Evolutionary conservation across 2,888 invertebrate genomes (phyloP).

Genomic region (Drosophila parthenogenetica): DNA sequence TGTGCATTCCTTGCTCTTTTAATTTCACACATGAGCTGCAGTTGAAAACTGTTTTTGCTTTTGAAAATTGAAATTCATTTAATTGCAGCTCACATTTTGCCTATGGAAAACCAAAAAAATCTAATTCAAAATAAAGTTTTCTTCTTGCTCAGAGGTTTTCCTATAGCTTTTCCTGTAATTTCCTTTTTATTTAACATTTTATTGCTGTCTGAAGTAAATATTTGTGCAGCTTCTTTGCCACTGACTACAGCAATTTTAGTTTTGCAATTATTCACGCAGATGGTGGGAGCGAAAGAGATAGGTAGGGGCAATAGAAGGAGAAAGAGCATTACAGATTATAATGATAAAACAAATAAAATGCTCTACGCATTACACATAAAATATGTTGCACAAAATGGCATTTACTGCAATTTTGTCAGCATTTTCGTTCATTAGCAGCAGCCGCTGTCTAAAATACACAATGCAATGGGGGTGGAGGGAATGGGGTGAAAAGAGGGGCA

Average conservation of each 20-base stretch:
- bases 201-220: conserved; percentile 37
- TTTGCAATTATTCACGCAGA: conserved; percentile 20
- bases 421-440: conserved; percentile 59
- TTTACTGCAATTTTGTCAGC: conserved; percentile 62
- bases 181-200: not conserved
- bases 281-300: not conserved
- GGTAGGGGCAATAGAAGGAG: not conserved
- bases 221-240: conserved; percentile 47
- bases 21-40: conserved; percentile 71
- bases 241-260: conserved; percentile 18
- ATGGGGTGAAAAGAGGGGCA: not conserved
- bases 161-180: conserved; percentile 3
- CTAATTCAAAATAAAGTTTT: not conserved
- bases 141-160: too few species aligned
- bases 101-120: conserved; percentile 11
- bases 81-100: conserved; percentile 27
- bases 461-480: conserved; percentile 24
- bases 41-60: conserved; percentile 51
- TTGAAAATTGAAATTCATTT: conserved; percentile 55
- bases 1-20: conserved; percentile 49
- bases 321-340: conserved; percentile 47
- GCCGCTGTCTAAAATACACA: conserved; percentile 53
- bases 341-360: conserved; percentile 43
- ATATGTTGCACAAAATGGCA: conserved; percentile 68
- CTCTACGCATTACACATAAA: conserved; percentile 53